Evolutionary conservation across 37 sponge, comb jelly and placozoan genomes (phyloP), one percentile per base, ranked within the genome.

Genomic region (Haliclona indistincta): DNA sequence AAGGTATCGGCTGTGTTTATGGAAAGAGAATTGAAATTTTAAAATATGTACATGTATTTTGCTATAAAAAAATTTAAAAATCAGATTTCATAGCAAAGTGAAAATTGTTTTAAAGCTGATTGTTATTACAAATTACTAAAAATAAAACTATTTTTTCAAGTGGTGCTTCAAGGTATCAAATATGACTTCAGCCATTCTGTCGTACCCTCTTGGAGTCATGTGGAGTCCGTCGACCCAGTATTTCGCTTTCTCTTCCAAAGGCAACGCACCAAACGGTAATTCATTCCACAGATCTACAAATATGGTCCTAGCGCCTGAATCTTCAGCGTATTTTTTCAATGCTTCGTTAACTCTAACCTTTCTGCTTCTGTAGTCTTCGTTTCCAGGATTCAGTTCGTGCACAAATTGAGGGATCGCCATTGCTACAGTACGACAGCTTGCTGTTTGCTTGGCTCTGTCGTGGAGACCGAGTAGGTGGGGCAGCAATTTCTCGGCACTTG

Each of bases 261-360:
- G 51, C 10, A 47, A 15, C 15, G 51, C 51, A 17, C 51, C 51
- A 23, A 43, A 41, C 22, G 77, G 77, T 15, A 76, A 64, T 22
- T 45, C 77, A 76, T 76, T 76, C 35, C 36, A 76, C 51, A 76
- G 38, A 64, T 76, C 77, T 17, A 76, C 77, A 63, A 23, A 76
- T 29, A 76, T 22, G 39, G 77, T 42, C 20, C 28, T n/a, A 29
- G 43, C 43, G 6, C 35, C 77, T 63, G 65, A 64, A 7, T 19
- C 6, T 30, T 63, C 77, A 64, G 64, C 34, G 77, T 76, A 76
- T 42, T 23, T 23, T 63, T 41, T 76, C 17, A 64, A 28, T 64
- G 43, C 64, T 4, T 2, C 23, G 43, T 74, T 74, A 36, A 58
- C 60, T 37, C 56, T 58, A n/a, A 42, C 75, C 36, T 74, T 61